Percentiles rank a stretch among this genome's conserved stretches.
phyloP scores from a whole-genome alignment of 2,888 invertebrate genomes.

The Leptopterna dolabrata region DNA sequence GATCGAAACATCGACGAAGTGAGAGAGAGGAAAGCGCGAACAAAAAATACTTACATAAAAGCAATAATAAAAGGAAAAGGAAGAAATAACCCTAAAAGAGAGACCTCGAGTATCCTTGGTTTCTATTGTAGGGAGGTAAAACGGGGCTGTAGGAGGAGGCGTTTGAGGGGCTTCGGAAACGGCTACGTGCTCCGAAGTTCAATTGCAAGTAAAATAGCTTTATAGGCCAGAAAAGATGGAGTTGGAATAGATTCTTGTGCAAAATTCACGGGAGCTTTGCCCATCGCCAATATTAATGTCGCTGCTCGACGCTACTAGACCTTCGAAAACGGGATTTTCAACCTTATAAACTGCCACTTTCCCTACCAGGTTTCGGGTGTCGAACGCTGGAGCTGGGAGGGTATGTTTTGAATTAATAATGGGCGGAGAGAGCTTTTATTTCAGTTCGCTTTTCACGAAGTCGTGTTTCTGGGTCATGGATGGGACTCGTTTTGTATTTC shows the following conservation, averaged over 20 bases:
- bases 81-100: background rate
- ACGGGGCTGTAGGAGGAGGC: slow-evolving; percentile 14
- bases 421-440: background rate
- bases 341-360: slow-evolving; percentile 31
- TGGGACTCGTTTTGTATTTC: background rate
- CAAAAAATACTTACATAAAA: background rate
- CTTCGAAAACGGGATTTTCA: slow-evolving; percentile 8
- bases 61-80: background rate
- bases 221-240: slow-evolving; percentile 31
- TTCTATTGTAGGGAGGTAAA: slow-evolving; percentile 11
- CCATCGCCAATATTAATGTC: slow-evolving; percentile 25
- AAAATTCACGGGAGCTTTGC: slow-evolving; percentile 31
- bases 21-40: background rate
- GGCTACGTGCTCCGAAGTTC: slow-evolving; percentile 15
- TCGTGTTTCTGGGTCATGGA: background rate
- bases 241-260: slow-evolving; percentile 39
- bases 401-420: slow-evolving; percentile 11
- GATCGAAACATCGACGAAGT: background rate
- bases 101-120: background rate
- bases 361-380: background rate
- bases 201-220: slow-evolving; percentile 27
- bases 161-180: slow-evolving; percentile 1
- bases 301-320: background rate
- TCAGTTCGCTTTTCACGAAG: background rate
- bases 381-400: background rate